phyloP scores from a whole-genome alignment of 53 echinoderm and acorn worm genomes.

The Mesocentrotus franciscanus region DNA sequence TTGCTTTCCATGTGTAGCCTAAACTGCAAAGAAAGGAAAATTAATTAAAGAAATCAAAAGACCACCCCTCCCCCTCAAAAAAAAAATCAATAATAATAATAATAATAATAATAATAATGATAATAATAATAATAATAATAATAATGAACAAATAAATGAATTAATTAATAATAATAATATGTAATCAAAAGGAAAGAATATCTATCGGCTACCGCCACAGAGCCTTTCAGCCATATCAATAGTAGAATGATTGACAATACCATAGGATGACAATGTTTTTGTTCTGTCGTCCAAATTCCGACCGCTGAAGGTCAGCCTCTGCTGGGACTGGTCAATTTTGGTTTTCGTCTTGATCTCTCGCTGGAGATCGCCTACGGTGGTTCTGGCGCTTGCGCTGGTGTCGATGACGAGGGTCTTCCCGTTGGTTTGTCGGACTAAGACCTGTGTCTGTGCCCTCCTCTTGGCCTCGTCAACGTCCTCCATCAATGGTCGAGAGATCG shows the following conservation, averaged over 20 bases:
- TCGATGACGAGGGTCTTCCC: conserved; percentile 6
- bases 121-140: not conserved
- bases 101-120: no score
- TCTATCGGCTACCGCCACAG: not conserved
- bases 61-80: not conserved
- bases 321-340: not conserved
- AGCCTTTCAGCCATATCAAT: conserved; percentile 30
- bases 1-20: not conserved
- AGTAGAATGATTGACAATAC: not conserved
- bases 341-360: conserved; percentile 4
- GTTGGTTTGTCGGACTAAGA: conserved; percentile 9
- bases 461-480: conserved; percentile 60
- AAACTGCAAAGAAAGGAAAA: no score
- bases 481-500: not conserved
- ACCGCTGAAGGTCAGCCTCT: conserved; percentile 11
- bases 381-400: not conserved
- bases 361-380: conserved; percentile 7
- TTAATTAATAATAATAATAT: not conserved
- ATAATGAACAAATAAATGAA: not conserved
- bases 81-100: no score
- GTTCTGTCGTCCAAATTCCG: not conserved
- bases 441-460: conserved; percentile 55
- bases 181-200: not conserved
- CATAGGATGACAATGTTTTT: not conserved
- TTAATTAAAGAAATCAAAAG: not conserved